Evolutionary conservation across 2,888 invertebrate species (phyloP), one percentile per base, ranked within the genome.

Genomic region (Tortrix viridana): DNA sequence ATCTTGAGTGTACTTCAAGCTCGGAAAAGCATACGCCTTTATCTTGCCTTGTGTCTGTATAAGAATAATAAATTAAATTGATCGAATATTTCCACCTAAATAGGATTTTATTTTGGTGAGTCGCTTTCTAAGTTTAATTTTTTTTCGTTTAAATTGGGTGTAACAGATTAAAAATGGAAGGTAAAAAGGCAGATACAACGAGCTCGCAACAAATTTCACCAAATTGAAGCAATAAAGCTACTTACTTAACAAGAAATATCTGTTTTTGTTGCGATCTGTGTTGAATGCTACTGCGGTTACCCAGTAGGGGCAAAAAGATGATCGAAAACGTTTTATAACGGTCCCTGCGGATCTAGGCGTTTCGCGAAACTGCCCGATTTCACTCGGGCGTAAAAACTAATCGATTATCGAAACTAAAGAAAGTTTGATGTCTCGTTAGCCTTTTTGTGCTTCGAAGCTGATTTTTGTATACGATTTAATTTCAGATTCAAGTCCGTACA

Each of bases 301-400:
- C 47, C 41, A 63, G 19, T 7, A 19, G 22, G 41, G 50, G 52
- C 52, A 58, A 58, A 63, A 53, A 63, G 57, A 32, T 57, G 50
- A 62, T 63, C 57, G 48, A 53, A 58, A 58, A 53, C 58, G 53
- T 58, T 58, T 57, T 32, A 58, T 63, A 63, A 63, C 63, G 63
- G 63, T 57, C 9, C 41, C 9, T 18, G 58, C 5, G 22, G 22
- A 47, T 26, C 63, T 52, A 63, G 58, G 47, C 47, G 26, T 58
- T 58, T 63, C 41, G 46, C 47, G 20, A 58, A 58, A 63, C 41
- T 44, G 47, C 2, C 44, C 50, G 56, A 46, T 55, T 62, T 53
- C 52, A 43, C 44, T 58, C 26, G 47, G 47, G 41, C 23, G 50
- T 52, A 63, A 63, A 63, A 58, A 63, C 53, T 18, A 57, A 58